Evolutionary conservation across 2,888 invertebrate genomes (phyloP), one percentile per base, ranked within the genome.

Genomic region (Caenorhabditis imperialis): DNA sequence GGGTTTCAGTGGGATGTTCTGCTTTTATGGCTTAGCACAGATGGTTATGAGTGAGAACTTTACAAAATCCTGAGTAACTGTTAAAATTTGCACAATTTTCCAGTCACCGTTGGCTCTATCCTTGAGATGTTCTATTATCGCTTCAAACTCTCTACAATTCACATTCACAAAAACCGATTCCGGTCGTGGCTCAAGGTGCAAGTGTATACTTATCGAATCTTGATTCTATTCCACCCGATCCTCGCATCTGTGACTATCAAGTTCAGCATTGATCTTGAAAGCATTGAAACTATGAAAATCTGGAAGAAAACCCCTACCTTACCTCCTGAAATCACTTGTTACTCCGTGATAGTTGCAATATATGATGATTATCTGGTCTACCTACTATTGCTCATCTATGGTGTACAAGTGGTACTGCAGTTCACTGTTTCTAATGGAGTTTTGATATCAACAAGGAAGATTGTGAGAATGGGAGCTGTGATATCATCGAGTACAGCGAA

Each of bases 11-110:
- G 63, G 63, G 16, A 40, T 55, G 16, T 18, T 54, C 10, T 55
- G 55, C 18, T 65, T 65, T 33, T 65, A 55, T 35, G 40, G 38
- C 10, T 16, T 65, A 0, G 63, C 55, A 12, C 38, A 55, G 10
- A 27, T 55, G 12, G 48, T 65, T 1, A 65, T 44, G 53, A 35
- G 16, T 47, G 8, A 38, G 35, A 5, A 22, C n/a, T n/a, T n/a
- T n/a, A n/a, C n/a, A n/a, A n/a, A n/a, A n/a, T n/a, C n/a, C n/a
- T n/a, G n/a, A n/a, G n/a, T n/a, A n/a, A n/a, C n/a, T n/a, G n/a
- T n/a, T n/a, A n/a, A n/a, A n/a, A n/a, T n/a, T n/a, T n/a, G n/a
- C n/a, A n/a, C n/a, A n/a, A n/a, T n/a, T n/a, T n/a, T 48, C 5
- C 48, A 35, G n/a, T 22, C 8, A 50, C 50, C 10, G 50, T 50